Base-by-base conservation (phyloP, 1,140 invertebrate species). In the Diabrotica virgifera region DNA sequence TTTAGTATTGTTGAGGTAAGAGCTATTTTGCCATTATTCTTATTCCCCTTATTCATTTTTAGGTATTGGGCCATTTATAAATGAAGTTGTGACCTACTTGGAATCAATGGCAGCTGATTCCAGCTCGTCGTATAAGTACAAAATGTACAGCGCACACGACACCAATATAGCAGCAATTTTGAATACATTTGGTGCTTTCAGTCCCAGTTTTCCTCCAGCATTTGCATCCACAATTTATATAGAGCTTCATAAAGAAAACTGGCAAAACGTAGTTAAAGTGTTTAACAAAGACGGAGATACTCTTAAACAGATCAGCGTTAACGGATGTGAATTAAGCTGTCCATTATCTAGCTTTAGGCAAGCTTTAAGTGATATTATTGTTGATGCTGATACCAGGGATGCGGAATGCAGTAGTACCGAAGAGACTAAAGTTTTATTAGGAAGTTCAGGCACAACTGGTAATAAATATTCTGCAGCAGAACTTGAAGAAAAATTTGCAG, bases 271-370 rank as follows among this genome's bases (percentile, higher is more conserved):
- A 9, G 36, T 62, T 5, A 54, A 62, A 8, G 40, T 62, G 9
- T 62, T 51, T n/a, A 10, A 53, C 8, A 62, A 62, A 54, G 10
- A 62, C 5, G 13, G 13, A 10, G 52, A 62, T 10, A 51, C 10
- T 9, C 8, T 62, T n/a, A n/a, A 52, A 35, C 10, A 62, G 14
- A 62, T 62, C 2, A 54, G 10, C 8, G 9, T 52, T n/a, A 7
- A 62, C 14, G 60, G 51, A 53, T 62, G 60, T 54, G 13, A 62
- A n/a, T 62, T 52, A 8, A 46, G 53, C 37, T 62, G 60, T 53
- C 7, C 7, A 9, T 51, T 62, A 6, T 6, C 11, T n/a, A 14
- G 53, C 36, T 53, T 62, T 9, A 62, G 36, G 12, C 5, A 8
- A 36, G 1, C 8, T 5, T 11, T 62, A 5, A 10, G 7, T 36